A percentile compares a stretch with the other conserved stretches of the same genome.
phyloP scores from a whole-genome alignment of 2,888 invertebrate genomes.

The Harpagoxenus sublaevis region DNA sequence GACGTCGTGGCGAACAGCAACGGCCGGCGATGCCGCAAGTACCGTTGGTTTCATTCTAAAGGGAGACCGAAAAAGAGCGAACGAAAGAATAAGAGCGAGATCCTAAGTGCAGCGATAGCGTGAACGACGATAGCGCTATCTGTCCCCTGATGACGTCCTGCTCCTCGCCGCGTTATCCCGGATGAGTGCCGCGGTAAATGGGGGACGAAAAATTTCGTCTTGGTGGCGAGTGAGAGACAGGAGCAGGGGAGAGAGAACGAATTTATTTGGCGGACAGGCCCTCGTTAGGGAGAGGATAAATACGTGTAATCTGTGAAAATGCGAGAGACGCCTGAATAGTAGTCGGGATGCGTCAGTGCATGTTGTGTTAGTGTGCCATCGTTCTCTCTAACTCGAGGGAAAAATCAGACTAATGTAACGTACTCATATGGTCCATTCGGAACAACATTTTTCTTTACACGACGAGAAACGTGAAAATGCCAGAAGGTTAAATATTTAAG shows the following conservation, averaged over 20 bases:
- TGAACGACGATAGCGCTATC: conserved; percentile 72
- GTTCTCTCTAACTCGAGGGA: neutral
- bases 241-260: neutral
- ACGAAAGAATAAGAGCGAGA: conserved; percentile 68
- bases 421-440: neutral
- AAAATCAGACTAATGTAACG: neutral
- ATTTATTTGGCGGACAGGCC: conserved; percentile 22
- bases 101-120: conserved; percentile 83
- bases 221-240: conserved; percentile 15
- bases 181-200: conserved; percentile 56
- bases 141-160: conserved; percentile 48
- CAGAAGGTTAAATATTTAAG: neutral
- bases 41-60: conserved; percentile 30
- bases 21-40: conserved; percentile 60
- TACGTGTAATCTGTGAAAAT: conserved; percentile 18
- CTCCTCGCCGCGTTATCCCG: conserved; percentile 46
- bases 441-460: neutral
- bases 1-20: conserved; percentile 72
- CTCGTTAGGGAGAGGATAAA: conserved; percentile 40
- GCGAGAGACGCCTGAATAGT: neutral
- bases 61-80: conserved; percentile 6
- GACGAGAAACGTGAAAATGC: neutral
- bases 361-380: neutral
- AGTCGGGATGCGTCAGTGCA: neutral
- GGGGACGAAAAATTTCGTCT: conserved; percentile 47